Evolutionary conservation across 2,888 invertebrate species (phyloP).

Genomic region (Oscheius sp.): DNA sequence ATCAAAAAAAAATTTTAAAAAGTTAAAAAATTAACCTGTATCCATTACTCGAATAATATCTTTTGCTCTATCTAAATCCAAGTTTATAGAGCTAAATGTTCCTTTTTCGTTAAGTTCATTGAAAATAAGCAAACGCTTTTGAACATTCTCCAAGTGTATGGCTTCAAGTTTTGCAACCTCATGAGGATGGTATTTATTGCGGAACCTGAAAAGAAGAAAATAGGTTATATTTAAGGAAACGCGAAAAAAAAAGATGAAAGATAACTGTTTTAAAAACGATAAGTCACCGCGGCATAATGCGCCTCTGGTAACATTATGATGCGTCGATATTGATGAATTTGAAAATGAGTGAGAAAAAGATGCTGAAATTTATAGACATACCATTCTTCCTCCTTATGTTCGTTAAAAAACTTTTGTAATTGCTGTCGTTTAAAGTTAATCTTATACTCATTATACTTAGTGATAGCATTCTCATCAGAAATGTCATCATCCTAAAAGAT

Average conservation of each 20-base stretch:
- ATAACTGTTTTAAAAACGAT: background rate
- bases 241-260: background rate
- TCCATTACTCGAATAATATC: constrained; percentile 87
- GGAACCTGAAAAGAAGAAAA: constrained; percentile 91
- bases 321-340: background rate
- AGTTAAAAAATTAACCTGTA: constrained; percentile 75
- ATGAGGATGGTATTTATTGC: constrained; percentile 97
- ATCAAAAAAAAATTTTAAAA: no score
- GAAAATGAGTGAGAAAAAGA: background rate
- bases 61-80: constrained; percentile 84
- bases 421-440: constrained; percentile 94
- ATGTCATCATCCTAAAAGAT: constrained; percentile 86
- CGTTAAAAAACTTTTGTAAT: constrained; percentile 96
- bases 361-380: constrained; percentile 72
- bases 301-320: constrained; percentile 24
- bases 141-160: constrained; percentile 79
- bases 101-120: constrained; percentile 80
- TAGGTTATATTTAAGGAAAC: no score
- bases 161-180: constrained; percentile 89
- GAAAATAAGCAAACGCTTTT: constrained; percentile 87
- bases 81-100: constrained; percentile 81
- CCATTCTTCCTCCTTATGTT: constrained; percentile 99
- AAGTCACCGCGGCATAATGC: constrained; percentile 18
- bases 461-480: constrained; percentile 89
- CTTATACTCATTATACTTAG: constrained; percentile 97